phyloP scores from a whole-genome alignment of 2,113 vertebrate species.

The Microtus oregoni region DNA sequence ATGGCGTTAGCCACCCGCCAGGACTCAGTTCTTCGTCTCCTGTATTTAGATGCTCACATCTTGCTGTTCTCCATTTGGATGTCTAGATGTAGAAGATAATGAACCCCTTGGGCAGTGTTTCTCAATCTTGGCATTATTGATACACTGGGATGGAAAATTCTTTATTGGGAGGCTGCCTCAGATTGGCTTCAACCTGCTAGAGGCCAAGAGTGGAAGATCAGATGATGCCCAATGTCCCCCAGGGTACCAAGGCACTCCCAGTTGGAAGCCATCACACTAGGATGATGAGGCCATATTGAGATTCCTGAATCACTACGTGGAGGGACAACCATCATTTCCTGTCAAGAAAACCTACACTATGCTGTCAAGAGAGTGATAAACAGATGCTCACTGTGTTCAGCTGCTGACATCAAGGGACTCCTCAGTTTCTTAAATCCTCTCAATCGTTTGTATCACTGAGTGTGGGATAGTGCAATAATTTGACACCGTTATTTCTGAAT shows the following conservation, averaged over 20 bases:
- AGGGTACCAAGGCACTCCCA: neutral
- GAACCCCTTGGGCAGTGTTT: neutral
- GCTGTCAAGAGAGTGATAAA: neutral
- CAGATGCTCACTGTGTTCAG: neutral
- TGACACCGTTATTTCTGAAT: neutral
- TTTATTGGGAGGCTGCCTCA: neutral
- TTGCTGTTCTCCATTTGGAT: neutral
- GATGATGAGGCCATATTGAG: neutral
- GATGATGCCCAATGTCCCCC: neutral
- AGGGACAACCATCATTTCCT: neutral
- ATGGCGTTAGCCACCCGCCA: neutral
- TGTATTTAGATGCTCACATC: neutral
- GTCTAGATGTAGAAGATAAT: neutral
- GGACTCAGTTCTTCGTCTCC: neutral
- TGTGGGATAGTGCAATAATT: neutral
- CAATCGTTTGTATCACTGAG: too few species aligned
- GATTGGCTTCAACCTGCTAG: neutral
- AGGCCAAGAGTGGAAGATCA: neutral
- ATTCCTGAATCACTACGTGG: neutral
- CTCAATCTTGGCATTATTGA: neutral
- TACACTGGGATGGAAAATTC: neutral
- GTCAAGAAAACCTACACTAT: neutral
- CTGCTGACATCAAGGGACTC: neutral
- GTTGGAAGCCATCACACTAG: neutral
- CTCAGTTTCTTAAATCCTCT: neutral